Evolutionary conservation across 1,140 invertebrate genomes (phyloP), one percentile per base, ranked within the genome.

Genomic region (Drosophila nigrodunni): DNA sequence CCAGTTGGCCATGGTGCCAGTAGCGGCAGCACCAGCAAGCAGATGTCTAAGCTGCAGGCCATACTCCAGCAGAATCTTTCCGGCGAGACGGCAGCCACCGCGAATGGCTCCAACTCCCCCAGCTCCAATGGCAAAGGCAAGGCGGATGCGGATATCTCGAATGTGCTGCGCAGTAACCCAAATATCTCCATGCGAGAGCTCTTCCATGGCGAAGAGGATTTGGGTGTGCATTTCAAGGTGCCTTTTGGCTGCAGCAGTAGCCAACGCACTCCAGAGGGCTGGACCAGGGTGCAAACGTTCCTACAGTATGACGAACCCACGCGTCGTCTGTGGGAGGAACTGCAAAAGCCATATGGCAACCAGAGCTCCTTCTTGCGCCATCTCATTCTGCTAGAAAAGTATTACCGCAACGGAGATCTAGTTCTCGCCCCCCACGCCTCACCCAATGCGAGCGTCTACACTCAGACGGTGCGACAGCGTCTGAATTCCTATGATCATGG

Each of bases 271-370:
- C 95, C 95, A 0, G 95, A 96, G 81, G 96, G 96, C 9, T 97
- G 96, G 96, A 96, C 96, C 68, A 96, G 96, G 57, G 96, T 96
- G 71, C 95, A 94, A 44, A 94, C 95, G 0, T 95, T 95, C 77
- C 95, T 97, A 50, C 96, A 97, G 81, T 97, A 97, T 64, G 96
- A 97, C 78, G 93, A 94, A n/a, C 96, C 96, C 39, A 97, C 96
- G 3, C 96, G 96, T 65, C 93, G 94, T 10, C 93, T 97, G 5
- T 97, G 96, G 96, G 95, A 96, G 62, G 95, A 96, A 70, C 81
- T 97, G 30, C 96, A 97, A 82, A 95, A 96, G 90, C 96, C 96
- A 0, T 97, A 97, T 77, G 96, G 96, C 2, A 97, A 97, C 86
- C 96, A 96, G 82, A 96, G 96, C 49, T 96, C 96, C 62, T 97